These are phyloP conservation scores for Dreissena polymorpha DNA, from an alignment of 1,140 invertebrate species.

Conservation along the genomic window DNA sequence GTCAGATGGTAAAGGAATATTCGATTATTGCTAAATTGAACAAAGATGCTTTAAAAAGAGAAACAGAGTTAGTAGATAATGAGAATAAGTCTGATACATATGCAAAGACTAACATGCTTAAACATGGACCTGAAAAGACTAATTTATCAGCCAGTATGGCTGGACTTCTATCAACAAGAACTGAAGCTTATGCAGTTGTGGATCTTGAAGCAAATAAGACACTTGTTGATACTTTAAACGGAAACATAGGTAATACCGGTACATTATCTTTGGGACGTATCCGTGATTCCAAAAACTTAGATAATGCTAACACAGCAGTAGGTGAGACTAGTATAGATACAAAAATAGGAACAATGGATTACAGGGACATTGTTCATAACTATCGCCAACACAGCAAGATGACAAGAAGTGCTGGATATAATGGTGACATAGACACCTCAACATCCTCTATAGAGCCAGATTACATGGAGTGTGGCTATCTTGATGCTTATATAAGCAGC, in stretches of 20 bases:
- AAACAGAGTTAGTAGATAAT: slow-evolving; percentile 42
- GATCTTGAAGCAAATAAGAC: slow-evolving; percentile 23
- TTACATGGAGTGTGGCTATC: slow-evolving; percentile 10
- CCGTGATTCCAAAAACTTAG: no score
- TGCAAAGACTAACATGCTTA: background rate
- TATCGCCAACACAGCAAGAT: slow-evolving; percentile 25
- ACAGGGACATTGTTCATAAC: background rate
- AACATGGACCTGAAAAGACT: background rate
- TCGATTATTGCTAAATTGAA: slow-evolving; percentile 48
- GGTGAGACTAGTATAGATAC: no score
- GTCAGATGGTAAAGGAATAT: slow-evolving; percentile 38
- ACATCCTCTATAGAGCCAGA: slow-evolving; percentile 52
- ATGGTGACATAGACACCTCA: slow-evolving; percentile 53
- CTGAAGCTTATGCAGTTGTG: slow-evolving; percentile 44
- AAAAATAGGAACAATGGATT: background rate
- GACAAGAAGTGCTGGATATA: slow-evolving; percentile 42
- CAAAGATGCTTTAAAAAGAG: slow-evolving; percentile 47
- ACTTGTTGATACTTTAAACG: background rate
- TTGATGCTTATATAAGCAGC: slow-evolving; percentile 22
- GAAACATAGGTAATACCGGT: background rate
- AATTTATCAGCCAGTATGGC: background rate
- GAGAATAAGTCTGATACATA: slow-evolving; percentile 27
- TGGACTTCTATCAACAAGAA: background rate
- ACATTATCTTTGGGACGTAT: background rate
- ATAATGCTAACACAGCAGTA: no score